Conservation (phyloP, 2,888 invertebrate species). For the Spatulosminthurus flaviceps region DNA sequence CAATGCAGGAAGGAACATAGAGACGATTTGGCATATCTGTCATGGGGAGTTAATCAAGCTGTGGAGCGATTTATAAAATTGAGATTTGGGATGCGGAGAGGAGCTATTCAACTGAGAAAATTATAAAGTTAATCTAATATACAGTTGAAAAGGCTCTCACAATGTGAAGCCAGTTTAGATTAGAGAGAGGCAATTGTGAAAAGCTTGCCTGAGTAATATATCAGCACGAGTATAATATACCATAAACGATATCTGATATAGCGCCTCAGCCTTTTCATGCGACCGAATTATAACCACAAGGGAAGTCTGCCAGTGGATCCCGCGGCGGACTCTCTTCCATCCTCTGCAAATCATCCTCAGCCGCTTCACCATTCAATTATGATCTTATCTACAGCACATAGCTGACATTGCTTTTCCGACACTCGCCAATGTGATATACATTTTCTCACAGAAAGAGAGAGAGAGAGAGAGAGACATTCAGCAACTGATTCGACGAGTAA, state of each 20-base stretch:
- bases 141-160: slow-evolving; percentile 61
- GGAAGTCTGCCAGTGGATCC: slow-evolving; percentile 48
- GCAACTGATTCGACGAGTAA: not conserved
- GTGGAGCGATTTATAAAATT: slow-evolving; percentile 58
- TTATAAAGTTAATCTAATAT: slow-evolving; percentile 63
- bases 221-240: slow-evolving; percentile 54
- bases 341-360: slow-evolving; percentile 58
- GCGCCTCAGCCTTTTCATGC: slow-evolving; percentile 54
- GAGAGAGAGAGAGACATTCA: not conserved
- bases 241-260: slow-evolving; percentile 60
- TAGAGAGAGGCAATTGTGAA: slow-evolving; percentile 59
- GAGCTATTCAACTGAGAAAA: slow-evolving; percentile 60
- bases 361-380: slow-evolving; percentile 59
- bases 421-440: slow-evolving; percentile 44
- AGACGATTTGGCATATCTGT: slow-evolving; percentile 43
- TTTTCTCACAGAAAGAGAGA: slow-evolving; percentile 4
- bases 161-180: slow-evolving; percentile 61
- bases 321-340: slow-evolving; percentile 50
- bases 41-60: slow-evolving; percentile 55
- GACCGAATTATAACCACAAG: slow-evolving; percentile 61
- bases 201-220: slow-evolving; percentile 56
- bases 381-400: slow-evolving; percentile 58
- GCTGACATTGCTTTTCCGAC: slow-evolving; percentile 60
- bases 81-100: slow-evolving; percentile 55
- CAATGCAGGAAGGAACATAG: slow-evolving; percentile 34